phyloP scores from a whole-genome alignment of 1,140 invertebrate species.

The Nephila pilipes region DNA sequence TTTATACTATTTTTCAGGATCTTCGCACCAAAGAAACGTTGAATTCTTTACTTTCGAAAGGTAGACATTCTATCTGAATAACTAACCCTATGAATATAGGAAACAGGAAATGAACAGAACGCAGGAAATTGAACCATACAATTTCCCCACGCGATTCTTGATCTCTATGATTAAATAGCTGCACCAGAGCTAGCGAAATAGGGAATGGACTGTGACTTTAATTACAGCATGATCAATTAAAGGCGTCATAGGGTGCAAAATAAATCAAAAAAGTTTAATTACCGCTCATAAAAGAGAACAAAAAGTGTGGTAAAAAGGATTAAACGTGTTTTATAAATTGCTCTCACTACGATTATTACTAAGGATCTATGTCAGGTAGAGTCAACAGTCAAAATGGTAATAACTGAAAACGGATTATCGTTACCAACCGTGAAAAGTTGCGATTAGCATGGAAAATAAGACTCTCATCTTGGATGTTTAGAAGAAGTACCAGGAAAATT shows the following conservation, averaged over 20 bases:
- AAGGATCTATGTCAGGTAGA: slow-evolving; percentile 7
- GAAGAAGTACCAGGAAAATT: too few species aligned
- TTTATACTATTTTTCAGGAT: too few species aligned
- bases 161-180: slow-evolving; percentile 1
- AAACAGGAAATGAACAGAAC: background rate
- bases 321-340: slow-evolving; percentile 41
- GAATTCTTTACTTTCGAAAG: too few species aligned
- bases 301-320: slow-evolving; percentile 16
- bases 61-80: background rate
- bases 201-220: background rate
- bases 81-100: background rate
- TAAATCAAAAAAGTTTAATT: slow-evolving; percentile 48
- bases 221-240: slow-evolving; percentile 22
- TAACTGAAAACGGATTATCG: background rate
- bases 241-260: background rate
- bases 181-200: background rate
- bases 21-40: too few species aligned
- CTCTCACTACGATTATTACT: background rate
- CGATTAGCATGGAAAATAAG: background rate
- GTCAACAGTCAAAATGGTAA: background rate
- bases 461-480: background rate
- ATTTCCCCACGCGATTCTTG: background rate
- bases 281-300: slow-evolving; percentile 46
- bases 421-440: background rate
- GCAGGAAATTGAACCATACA: too few species aligned